Conservation (phyloP, 2,888 invertebrate genomes). For the Sepiola atlantica region DNA sequence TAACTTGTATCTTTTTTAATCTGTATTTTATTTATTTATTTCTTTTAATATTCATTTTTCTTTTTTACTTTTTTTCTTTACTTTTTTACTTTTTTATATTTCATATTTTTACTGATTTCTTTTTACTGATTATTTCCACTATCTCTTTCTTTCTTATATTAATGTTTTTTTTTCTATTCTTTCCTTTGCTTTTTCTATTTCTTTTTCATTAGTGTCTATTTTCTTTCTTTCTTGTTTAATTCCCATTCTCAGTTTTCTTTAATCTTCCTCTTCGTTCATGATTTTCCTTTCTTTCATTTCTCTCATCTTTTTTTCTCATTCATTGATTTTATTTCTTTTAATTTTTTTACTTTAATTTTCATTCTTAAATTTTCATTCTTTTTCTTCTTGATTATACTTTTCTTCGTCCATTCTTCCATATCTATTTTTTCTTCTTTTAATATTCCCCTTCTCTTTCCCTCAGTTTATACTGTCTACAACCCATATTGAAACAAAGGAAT, state of each 20-base stretch:
- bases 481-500: background rate
- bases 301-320: too few species aligned
- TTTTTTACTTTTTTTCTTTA: background rate
- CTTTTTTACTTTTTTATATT: too few species aligned
- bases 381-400: background rate
- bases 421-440: background rate
- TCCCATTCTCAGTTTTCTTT: background rate
- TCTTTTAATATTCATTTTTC: too few species aligned
- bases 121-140: background rate
- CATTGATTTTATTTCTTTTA: background rate
- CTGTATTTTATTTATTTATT: too few species aligned
- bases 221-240: too few species aligned
- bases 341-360: background rate
- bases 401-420: background rate
- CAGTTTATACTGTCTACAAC: background rate
- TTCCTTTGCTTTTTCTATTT: background rate
- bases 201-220: background rate
- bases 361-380: background rate
- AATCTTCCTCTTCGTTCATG: background rate
- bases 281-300: too few species aligned
- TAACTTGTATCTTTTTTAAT: too few species aligned
- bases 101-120: too few species aligned
- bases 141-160: background rate
- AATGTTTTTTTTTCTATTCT: background rate
- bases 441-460: fast-evolving